Base-by-base conservation (phyloP, 2,113 vertebrate genomes). In the Mus pahari region DNA sequence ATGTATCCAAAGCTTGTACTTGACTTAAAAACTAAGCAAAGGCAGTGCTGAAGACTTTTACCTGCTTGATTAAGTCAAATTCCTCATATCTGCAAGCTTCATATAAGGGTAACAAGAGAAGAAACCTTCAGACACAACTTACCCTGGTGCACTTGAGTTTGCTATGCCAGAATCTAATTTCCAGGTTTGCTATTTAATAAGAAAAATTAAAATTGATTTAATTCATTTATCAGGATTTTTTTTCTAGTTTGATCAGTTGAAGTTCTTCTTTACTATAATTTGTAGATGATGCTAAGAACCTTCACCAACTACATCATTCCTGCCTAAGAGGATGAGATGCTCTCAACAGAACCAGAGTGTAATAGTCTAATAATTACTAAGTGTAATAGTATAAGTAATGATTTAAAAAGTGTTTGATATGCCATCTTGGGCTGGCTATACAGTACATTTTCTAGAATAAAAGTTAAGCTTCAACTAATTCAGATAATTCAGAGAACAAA, bases 201-300 rank as follows among this genome's bases (percentile, higher is more conserved):
- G 26, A 94, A 94, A 71, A 36, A n/a, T 20, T 96, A 89, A 94
- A 92, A 91, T 75, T 73, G 9, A 94, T 17, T 70, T 91, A 39
- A 84, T 91, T 95, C 5, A 93, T 95, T 93, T 92, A 93, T 94
- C 55, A 96, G 94, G 55, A 73, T 55, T 68, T 68, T 58, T 58
- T 89, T 55, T 93, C 90, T 92, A 93, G 84, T 68, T 20, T 75
- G 13, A 94, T 90, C 58, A 86, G 39, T 78, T 97, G 66, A 95
- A 94, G 93, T 91, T 88, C 39, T 45, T 92, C 70, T 91, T 82
- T n/a, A 91, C 26, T 45, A 89, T 82, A 91, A 86, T 87, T 92
- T 73, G 75, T 60, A 89, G n/a, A 83, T 86, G 31, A 2, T 70
- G 94, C 50, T 93, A 90, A 94, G 11, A 50, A 64, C 84, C 64